Base-by-base conservation (phyloP, 2,888 invertebrate genomes). In the Brachylomia viminalis region DNA sequence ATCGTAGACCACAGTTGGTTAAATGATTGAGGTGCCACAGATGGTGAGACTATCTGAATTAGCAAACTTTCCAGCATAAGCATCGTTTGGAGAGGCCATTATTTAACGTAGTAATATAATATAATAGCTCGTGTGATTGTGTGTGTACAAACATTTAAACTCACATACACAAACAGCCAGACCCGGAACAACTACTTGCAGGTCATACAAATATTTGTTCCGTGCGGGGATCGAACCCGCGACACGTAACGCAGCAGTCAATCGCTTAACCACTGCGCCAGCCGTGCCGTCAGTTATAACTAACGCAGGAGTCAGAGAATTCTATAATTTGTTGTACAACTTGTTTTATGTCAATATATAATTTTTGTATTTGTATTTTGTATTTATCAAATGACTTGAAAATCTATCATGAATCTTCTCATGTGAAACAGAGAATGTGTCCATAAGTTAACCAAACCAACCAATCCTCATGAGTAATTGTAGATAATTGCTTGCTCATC, bases 31-130 rank as follows among this genome's bases (percentile, higher is more conserved):
- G 49, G 74, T 70, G 64, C 56, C 80, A 58, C 77, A 81, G 77
- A 72, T 77, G 73, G 77, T 38, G 58, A 64, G 65, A 69, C 45
- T 64, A 68, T 77, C 64, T 27, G 45, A 81, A 65, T 74, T 81
- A 80, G 84, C 80, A 69, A 61, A 38, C 68, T 84, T 79, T 74
- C 84, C 69, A 81, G 30, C 61, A 45, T 27, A 47, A 56, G 61
- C 38, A 42, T 71, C 33, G 38, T 56, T 69, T 69, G 27, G 23
- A 67, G 33, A 61, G 27, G 56, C 49, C 56, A 72, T 79, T 79
- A 83, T 68, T 64, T 65, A 76, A 52, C 62, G n/a, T 58, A 45
- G 33, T 65, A 20, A n/a, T n/a, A n/a, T n/a, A n/a, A n/a, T n/a
- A n/a, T n/a, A n/a, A n/a, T 75, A 64, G 80, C 61, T 49, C 42